Base-by-base conservation (phyloP, 2,113 vertebrate genomes). In the Pycnonotus jocosus region DNA sequence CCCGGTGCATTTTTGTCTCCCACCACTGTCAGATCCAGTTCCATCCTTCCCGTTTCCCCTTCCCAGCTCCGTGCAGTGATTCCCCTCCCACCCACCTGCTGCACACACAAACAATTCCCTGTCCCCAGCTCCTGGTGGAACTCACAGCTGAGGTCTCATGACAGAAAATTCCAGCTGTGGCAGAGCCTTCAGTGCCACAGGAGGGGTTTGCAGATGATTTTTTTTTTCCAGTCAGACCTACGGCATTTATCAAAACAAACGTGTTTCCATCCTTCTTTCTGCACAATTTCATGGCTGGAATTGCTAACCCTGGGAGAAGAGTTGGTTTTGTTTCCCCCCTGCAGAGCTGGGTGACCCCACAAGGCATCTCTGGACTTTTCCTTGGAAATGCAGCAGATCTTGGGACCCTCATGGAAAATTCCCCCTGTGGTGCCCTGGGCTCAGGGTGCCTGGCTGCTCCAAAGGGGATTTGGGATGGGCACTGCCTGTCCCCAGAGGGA, bases 401-500 rank as follows among this genome's bases (percentile, higher is more conserved):
- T 20, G 19, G 38, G 11, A 9, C 22, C 22, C 1, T 13, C 0
- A 7, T 24, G 25, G 28, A 19, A 44, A 62, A 13, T 37, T 53
- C 45, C 47, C 25, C 8, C 33, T 28, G 11, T 25, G 13, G 6
- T 14, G 58, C 27, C 2, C 0, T 7, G 33, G 33, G 50, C 28
- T 35, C 35, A 2, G 64, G 23, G 68, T 45, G 28, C 5, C 44
- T 2, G n/a, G 6, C 42, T 53, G 35, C 61, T 23, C 64, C 54
- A 5, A 12, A 28, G 37, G 7, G 30, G 4, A 10, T 42, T 54
- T 48, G 42, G 58, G 82, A 7, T 25, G 4, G 4, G 22, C 4
- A 0, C 4, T 27, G 71, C 35, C 51, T 2, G 19, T 44, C n/a
- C 88, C 10, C 1, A 15, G n/a, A 16, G 5, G 35, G 48, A 19